Percentiles rank a stretch among this genome's conserved stretches.
phyloP scores from a whole-genome alignment of 2,113 vertebrate genomes.

The Plectropomus leopardus region DNA sequence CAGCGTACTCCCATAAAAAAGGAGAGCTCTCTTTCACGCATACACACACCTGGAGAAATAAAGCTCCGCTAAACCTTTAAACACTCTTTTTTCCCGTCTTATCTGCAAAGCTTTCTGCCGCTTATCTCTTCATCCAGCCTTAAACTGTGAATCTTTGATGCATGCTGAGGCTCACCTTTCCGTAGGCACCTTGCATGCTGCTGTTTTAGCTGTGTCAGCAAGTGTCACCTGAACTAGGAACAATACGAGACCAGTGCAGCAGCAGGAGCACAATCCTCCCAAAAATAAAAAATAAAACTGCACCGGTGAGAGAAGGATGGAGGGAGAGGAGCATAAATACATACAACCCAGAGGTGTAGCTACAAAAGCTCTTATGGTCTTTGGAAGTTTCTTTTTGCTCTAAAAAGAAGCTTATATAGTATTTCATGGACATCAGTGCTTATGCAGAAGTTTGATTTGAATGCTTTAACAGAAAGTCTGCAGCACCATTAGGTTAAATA shows the following conservation, averaged over 20 bases:
- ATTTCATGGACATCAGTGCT: not conserved
- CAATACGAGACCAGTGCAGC: constrained; percentile 11
- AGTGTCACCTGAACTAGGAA: constrained; percentile 19
- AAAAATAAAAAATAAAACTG: not conserved
- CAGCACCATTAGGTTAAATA: not conserved
- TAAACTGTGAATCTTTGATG: constrained; percentile 58
- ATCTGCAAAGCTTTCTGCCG: constrained; percentile 43
- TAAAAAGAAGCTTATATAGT: not conserved
- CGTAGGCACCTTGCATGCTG: constrained; percentile 3
- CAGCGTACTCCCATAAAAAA: not conserved
- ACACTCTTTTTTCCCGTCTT: constrained; percentile 18
- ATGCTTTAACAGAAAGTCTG: not conserved
- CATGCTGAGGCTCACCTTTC: constrained; percentile 39
- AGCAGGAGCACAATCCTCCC: not conserved
- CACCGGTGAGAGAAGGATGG: not conserved
- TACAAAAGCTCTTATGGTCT: not conserved
- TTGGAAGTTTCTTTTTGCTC: not conserved
- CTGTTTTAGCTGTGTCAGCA: constrained; percentile 49
- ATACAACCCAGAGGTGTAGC: not conserved
- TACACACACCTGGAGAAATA: constrained; percentile 30
- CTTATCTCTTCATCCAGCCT: constrained; percentile 63
- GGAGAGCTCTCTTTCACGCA: constrained; percentile 12
- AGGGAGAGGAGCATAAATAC: constrained; percentile 8
- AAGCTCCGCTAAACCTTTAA: constrained; percentile 63
- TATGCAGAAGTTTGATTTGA: not conserved